Conservation (phyloP, 2,113 vertebrate species). For the Pseudolaguvia tuberculata region DNA sequence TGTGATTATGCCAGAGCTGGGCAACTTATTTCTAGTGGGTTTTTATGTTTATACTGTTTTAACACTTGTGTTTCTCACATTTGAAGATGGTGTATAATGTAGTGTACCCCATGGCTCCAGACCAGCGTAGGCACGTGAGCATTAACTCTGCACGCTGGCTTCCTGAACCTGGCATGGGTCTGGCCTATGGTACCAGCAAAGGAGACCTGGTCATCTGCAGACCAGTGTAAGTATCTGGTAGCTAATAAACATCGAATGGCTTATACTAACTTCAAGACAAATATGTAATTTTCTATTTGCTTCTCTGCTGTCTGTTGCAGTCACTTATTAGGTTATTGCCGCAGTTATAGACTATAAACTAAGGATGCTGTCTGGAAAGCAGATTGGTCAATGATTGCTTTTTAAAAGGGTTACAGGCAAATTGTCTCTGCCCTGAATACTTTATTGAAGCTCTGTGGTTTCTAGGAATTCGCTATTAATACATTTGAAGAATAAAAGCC, state of each 20-base stretch:
- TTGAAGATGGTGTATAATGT: conserved; percentile 95
- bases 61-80: conserved; percentile 41
- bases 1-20: not conserved
- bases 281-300: not conserved
- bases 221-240: conserved; percentile 83
- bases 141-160: conserved; percentile 98
- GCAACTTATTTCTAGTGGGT: not conserved
- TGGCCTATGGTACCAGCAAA: conserved; percentile 98
- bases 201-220: conserved; percentile 97
- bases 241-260: not conserved
- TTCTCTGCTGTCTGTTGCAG: not conserved
- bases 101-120: conserved; percentile 96
- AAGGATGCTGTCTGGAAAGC: conserved; percentile 19
- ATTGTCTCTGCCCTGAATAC: conserved; percentile 23
- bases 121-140: conserved; percentile 96
- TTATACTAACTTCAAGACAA: not conserved
- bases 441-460: conserved; percentile 21
- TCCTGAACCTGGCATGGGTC: conserved; percentile 89
- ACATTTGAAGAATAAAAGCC: conserved; percentile 1
- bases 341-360: conserved; percentile 35
- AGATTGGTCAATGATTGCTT: conserved; percentile 25
- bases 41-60: not conserved
- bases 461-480: conserved; percentile 26
- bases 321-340: conserved; percentile 26
- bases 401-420: conserved; percentile 35